Percentiles rank a stretch among this genome's conserved stretches.
These are phyloP conservation scores for Tetrax tetrax DNA, from an alignment of 2,113 vertebrate genomes.

Conservation along the genomic window DNA sequence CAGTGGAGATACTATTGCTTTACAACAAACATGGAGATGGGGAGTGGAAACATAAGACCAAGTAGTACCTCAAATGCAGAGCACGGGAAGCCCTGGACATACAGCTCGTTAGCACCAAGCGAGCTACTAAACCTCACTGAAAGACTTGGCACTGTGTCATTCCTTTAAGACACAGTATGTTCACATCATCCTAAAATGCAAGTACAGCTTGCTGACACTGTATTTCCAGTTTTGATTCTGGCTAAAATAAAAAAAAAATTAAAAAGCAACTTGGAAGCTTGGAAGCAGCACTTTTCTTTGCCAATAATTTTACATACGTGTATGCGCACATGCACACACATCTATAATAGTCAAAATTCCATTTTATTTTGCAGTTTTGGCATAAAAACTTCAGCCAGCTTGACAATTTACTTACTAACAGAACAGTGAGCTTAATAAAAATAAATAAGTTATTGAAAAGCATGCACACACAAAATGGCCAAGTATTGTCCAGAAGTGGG, in stretches of 20 bases:
- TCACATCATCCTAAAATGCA: not conserved
- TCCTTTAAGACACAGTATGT: not conserved
- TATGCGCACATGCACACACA: fast-evolving
- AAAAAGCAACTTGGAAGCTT: not conserved
- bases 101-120: not conserved
- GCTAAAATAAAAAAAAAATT: not conserved
- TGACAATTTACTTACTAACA: not conserved
- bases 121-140: not conserved
- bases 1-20: not conserved
- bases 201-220: not conserved
- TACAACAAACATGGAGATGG: not conserved
- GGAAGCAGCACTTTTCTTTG: not conserved
- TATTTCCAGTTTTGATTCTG: not conserved
- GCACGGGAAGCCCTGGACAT: not conserved
- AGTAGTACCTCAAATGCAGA: not conserved
- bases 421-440: not conserved
- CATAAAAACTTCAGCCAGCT: not conserved
- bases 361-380: not conserved
- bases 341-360: not conserved
- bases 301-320: not conserved
- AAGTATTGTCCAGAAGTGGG: not conserved
- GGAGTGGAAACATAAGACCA: not conserved
- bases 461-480: not conserved
- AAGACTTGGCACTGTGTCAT: not conserved
- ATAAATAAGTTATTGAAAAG: not conserved